Evolutionary conservation across 1,140 invertebrate species (phyloP), one percentile per base, ranked within the genome.

Genomic region (Platyscapa corneri): DNA sequence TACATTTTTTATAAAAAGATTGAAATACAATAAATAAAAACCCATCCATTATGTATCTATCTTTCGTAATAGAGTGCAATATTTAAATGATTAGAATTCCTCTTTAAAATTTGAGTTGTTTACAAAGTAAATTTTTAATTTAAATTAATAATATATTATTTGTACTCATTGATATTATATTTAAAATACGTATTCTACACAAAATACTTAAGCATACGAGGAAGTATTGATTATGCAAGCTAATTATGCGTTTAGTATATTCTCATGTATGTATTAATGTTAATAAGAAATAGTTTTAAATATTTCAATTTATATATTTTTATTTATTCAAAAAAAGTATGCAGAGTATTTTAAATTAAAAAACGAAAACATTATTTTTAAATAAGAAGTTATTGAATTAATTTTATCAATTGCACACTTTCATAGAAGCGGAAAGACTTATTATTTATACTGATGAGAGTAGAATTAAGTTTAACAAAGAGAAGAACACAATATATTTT

Each of bases 381-480:
- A 53, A 18, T 32, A 2, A 77, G 23, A 14, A 60, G 27, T 27
- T 23, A 5, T 7, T 60, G 23, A 27, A 60, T 60, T 27, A 60
- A 27, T 27, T 20, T 60, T 60, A 27, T 23, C 14, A 23, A 27
- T 60, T 60, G 5, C 10, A 77, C 53, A 32, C 16, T 0, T 53
- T 42, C 7, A 49, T 34, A 78, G 49, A 14, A 78, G 7, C 39
- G 30, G 20, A 60, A 78, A 16, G 20, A 56, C 37, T 78, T 34
- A 16, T 78, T 30, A 37, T 34, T 27, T 6, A 20, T 8, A n/a
- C 64, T 70, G 64, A 70, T 65, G 39, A 80, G 30, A 34, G 2
- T 56, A 76, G 23, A 1, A 79, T 64, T 79, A 27, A 64, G 30
- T 32, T 82, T 74, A 34, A 72, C 65, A 83, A 82, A 53, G 64